Conservation (phyloP, 1,140 invertebrate genomes). For the Pseudoatta argentina region DNA sequence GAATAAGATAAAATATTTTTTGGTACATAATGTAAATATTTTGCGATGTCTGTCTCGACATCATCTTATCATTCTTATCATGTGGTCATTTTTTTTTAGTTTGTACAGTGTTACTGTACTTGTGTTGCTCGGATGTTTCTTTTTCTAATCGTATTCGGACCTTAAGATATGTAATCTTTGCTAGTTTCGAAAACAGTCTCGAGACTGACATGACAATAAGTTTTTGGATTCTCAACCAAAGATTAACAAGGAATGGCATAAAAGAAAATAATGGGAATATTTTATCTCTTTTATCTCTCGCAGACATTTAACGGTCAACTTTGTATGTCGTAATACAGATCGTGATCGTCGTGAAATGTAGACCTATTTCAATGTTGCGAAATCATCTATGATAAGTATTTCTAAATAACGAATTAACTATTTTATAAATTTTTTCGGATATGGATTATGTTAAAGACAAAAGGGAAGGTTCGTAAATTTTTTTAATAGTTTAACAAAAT, state of each 20-base stretch:
- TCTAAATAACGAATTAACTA: too few species aligned
- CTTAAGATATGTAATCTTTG: constrained; percentile 23
- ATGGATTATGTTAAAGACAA: neutral
- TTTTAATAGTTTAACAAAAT: neutral
- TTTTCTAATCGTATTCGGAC: neutral
- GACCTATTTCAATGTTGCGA: too few species aligned
- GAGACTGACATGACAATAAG: too few species aligned
- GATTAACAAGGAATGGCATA: neutral
- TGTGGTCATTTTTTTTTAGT: neutral
- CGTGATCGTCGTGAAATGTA: neutral
- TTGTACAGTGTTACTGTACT: neutral
- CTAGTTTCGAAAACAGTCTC: neutral
- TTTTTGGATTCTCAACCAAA: neutral
- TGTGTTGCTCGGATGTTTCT: neutral
- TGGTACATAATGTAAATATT: constrained; percentile 13
- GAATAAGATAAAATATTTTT: neutral
- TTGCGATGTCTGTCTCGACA: neutral
- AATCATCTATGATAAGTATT: too few species aligned
- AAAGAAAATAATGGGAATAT: neutral
- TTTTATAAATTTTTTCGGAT: neutral
- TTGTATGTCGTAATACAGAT: neutral
- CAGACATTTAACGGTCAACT: neutral
- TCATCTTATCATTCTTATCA: neutral
- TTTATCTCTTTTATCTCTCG: neutral
- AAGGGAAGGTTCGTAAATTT: neutral